Base-by-base conservation (phyloP, 2,888 invertebrate genomes). In the Pediacus dermestoides region DNA sequence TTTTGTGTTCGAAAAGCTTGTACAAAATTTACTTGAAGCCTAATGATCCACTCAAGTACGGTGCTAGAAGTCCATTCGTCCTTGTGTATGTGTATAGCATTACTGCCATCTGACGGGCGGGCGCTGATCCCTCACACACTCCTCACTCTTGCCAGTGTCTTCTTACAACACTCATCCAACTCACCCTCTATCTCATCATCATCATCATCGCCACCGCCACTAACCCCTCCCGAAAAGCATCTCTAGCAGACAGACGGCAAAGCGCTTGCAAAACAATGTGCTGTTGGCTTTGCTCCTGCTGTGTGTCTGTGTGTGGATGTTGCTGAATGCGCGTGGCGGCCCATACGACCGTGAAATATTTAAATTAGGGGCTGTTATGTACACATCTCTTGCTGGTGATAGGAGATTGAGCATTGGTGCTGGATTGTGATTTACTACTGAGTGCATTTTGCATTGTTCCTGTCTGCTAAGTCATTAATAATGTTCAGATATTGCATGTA, bases 331-430 rank as follows among this genome's bases (percentile, higher is more conserved):
- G 58, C 55, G 54, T 55, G 55, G 53, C 57, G 46, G 49, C 48
- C 53, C 57, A 61, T 51, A 51, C 50, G 53, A 59, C 61, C 63
- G 62, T 64, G 57, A 64, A 64, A 66, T 64, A 63, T 66, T 64
- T 64, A 64, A 64, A 64, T 64, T 64, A 61, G 61, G 56, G 55
- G 49, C 57, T 60, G 65, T 63, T 63, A 58, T 60, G 60, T 58
- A 60, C 63, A 64, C 60, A 59, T 57, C 58, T 57, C 57, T 46
- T 61, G 61, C 50, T 57, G 55, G 42, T 61, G 62, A 63, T 64
- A 57, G 62, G 56, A 56, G 58, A 53, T 53, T 49, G 52, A 49
- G 52, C 53, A 53, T 55, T 50, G 46, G 49, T 53, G 55, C 53
- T 52, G 52, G 52, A 56, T 59, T 59, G 57, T 58, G 58, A 61